These are phyloP conservation scores for Pristionchus pacificus DNA, from an alignment of 1,140 invertebrate genomes.

Conservation along the genomic window DNA sequence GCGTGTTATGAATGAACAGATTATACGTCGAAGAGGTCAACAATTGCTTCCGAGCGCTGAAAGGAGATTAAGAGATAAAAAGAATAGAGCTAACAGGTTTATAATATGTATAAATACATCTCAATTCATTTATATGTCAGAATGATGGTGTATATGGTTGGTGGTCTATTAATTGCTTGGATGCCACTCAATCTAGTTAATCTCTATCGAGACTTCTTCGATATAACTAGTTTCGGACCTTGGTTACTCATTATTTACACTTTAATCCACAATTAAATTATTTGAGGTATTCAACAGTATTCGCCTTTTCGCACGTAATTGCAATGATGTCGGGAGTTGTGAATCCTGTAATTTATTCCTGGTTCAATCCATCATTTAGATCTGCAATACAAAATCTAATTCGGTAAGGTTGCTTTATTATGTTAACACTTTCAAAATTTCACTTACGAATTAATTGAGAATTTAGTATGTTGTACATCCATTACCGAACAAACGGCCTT, in stretches of 20 bases:
- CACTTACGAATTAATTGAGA: too few relatives aligned
- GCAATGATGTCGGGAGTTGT: slow-evolving; percentile 63
- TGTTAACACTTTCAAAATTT: too few relatives aligned
- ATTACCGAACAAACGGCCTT: too few relatives aligned
- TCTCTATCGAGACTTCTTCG: slow-evolving; percentile 50
- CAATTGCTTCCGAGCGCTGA: slow-evolving; percentile 50
- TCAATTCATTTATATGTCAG: slow-evolving; percentile 14
- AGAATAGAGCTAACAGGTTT: slow-evolving; percentile 45
- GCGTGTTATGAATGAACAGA: slow-evolving; percentile 42
- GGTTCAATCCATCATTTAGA: slow-evolving; percentile 60
- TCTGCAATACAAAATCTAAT: slow-evolving; percentile 34
- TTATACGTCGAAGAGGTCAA: slow-evolving; percentile 47
- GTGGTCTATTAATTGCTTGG: slow-evolving; percentile 58
- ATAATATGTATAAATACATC: slow-evolving; percentile 4
- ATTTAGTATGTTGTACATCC: too few relatives aligned
- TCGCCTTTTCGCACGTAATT: slow-evolving; percentile 63
- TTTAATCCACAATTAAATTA: too few relatives aligned
- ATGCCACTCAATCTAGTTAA: slow-evolving; percentile 63
- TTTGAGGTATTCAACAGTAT: slow-evolving; percentile 40
- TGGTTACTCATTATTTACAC: too few relatives aligned
- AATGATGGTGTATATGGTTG: slow-evolving; percentile 47
- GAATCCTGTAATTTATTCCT: slow-evolving; percentile 65
- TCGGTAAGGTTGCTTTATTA: too few relatives aligned
- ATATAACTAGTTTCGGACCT: too few relatives aligned
- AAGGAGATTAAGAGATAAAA: slow-evolving; percentile 45